These are phyloP conservation scores for Tethea ocularis DNA, from an alignment of 2,888 invertebrate species.

Conservation along the genomic window DNA sequence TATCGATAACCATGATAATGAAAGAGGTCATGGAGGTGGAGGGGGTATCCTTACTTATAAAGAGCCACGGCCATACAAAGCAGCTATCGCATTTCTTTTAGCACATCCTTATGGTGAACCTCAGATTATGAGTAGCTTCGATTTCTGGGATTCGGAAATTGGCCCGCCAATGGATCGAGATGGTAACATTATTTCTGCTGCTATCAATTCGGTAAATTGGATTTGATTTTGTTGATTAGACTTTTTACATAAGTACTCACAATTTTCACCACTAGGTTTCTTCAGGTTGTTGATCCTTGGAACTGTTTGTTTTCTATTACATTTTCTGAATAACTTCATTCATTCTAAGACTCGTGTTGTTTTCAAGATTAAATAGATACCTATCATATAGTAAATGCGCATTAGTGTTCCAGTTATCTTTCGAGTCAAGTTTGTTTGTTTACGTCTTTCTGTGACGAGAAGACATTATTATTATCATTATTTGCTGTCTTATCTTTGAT, in stretches of 20 bases:
- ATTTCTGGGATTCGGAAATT: constrained; percentile 84
- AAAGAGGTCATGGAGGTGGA: constrained; percentile 85
- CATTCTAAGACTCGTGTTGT: not conserved
- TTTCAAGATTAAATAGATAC: not conserved
- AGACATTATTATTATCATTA: too few species aligned
- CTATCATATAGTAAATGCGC: not conserved
- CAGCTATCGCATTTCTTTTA: constrained; percentile 92
- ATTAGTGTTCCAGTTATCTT: not conserved
- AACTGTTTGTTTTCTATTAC: not conserved
- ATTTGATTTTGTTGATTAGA: not conserved
- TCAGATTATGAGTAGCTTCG: constrained; percentile 93
- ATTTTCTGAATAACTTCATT: not conserved
- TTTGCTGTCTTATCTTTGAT: too few species aligned
- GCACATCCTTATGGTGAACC: constrained; percentile 92
- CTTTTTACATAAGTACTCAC: not conserved
- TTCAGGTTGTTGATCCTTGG: not conserved
- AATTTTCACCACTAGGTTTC: not conserved
- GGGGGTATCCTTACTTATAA: constrained; percentile 86
- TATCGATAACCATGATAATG: constrained; percentile 93
- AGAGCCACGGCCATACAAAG: constrained; percentile 86
- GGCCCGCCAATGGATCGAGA: constrained; percentile 87
- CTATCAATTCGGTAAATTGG: constrained; percentile 80
- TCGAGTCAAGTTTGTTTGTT: not conserved
- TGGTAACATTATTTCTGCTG: constrained; percentile 86
- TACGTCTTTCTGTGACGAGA: not conserved